Conservation (phyloP, 2,113 vertebrate species). For the Notechis scutatus region DNA sequence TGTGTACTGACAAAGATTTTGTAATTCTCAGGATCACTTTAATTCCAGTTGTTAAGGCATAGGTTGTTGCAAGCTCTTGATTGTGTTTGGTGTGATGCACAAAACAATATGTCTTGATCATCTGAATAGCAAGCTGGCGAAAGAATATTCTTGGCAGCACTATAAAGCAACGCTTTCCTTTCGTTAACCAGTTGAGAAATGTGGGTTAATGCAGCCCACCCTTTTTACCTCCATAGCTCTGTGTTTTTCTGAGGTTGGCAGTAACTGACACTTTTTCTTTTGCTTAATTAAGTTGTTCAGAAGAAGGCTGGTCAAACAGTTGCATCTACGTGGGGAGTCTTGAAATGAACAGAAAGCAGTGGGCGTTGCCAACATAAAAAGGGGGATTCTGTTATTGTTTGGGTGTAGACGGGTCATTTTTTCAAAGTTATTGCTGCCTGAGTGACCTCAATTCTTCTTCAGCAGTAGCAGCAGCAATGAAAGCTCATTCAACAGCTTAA, state of each 20-base stretch:
- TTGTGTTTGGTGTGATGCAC: conserved; percentile 25
- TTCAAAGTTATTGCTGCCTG: conserved; percentile 84
- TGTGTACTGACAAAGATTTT: conserved; percentile 19
- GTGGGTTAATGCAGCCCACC: conserved; percentile 65
- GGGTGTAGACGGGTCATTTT: conserved; percentile 87
- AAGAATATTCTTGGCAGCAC: conserved; percentile 52
- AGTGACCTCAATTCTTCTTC: conserved; percentile 70
- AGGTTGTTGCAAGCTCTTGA: conserved; percentile 31
- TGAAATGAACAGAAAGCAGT: conserved; percentile 74
- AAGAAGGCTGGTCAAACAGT: conserved; percentile 81
- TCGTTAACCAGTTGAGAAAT: conserved; percentile 70
- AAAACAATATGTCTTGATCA: conserved; percentile 51
- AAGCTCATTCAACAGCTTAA: conserved; percentile 73
- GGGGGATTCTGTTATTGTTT: conserved; percentile 86
- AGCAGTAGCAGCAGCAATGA: conserved; percentile 65
- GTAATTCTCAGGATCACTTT: not conserved
- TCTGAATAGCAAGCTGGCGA: conserved; percentile 48
- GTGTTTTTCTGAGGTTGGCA: conserved; percentile 76
- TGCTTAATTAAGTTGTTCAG: conserved; percentile 87
- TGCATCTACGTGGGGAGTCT: conserved; percentile 84
- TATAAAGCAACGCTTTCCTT: conserved; percentile 56
- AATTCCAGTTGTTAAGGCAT: not conserved
- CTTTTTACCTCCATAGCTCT: conserved; percentile 71
- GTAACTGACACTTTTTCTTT: conserved; percentile 84
- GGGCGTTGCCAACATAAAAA: conserved; percentile 84